These are phyloP conservation scores for Trididemnum clinides DNA, from an alignment of 23 tunicate genomes.

Conservation along the genomic window DNA sequence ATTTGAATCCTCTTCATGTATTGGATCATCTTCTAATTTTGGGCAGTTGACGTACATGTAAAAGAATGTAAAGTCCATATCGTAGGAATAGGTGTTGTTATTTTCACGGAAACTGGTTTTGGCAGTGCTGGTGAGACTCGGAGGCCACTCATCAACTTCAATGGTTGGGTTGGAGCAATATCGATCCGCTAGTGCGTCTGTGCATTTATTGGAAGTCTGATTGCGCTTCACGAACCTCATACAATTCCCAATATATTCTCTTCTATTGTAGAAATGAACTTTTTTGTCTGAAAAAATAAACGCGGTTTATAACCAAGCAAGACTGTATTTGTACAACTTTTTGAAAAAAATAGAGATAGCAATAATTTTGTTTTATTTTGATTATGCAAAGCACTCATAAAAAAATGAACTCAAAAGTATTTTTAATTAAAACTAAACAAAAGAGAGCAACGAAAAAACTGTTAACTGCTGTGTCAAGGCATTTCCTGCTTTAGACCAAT, in stretches of 20 bases:
- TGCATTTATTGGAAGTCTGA: neutral
- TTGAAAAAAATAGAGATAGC: no score
- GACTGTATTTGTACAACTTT: no score
- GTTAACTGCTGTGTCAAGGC: no score
- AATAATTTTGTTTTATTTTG: no score
- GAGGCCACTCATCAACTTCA: neutral
- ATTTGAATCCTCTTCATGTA: no score
- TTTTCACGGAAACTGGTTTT: neutral
- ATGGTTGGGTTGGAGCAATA: neutral
- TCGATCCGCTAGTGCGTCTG: neutral
- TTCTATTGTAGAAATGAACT: neutral
- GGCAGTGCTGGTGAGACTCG: neutral
- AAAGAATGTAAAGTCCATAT: conserved; percentile 9
- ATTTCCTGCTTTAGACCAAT: no score
- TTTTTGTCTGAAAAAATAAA: neutral
- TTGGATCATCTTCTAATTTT: no score
- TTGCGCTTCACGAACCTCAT: neutral
- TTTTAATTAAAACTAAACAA: neutral
- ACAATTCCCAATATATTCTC: neutral
- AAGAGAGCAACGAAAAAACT: neutral
- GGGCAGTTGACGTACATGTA: neutral
- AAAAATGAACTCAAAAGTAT: neutral
- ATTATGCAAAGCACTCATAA: no score
- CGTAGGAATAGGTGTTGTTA: neutral
- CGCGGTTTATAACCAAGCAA: no score